These are phyloP conservation scores for Dryadula phaetusa DNA, from an alignment of 2,888 invertebrate species.

Conservation along the genomic window DNA sequence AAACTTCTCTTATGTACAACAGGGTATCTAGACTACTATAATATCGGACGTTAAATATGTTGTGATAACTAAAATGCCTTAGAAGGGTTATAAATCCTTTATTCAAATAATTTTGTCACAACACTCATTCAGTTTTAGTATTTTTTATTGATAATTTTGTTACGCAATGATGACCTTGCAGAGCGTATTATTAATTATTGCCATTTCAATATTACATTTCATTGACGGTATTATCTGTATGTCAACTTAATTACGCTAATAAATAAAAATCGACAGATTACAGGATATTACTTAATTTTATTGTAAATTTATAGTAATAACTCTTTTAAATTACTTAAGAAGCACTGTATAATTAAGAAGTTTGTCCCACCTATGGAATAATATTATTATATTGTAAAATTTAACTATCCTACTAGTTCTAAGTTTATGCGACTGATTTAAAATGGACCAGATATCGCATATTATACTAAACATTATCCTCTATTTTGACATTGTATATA, in stretches of 20 bases:
- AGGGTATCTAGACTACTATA: slow-evolving; percentile 14
- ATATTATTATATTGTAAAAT: slow-evolving; percentile 5
- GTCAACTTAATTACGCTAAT: slow-evolving; percentile 17
- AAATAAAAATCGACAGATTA: slow-evolving; percentile 8
- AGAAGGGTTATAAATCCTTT: not conserved
- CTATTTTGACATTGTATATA: slow-evolving; percentile 6
- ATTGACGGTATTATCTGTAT: slow-evolving; percentile 19
- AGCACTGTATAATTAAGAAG: slow-evolving; percentile 26
- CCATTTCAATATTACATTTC: slow-evolving; percentile 23
- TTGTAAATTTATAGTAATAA: slow-evolving; percentile 11
- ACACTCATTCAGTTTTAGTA: slow-evolving; percentile 21
- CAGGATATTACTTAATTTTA: slow-evolving; percentile 11
- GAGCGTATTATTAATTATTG: slow-evolving; percentile 17
- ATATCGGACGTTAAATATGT: slow-evolving; percentile 18
- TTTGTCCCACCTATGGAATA: slow-evolving; percentile 40
- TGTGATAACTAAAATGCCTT: slow-evolving; percentile 10
- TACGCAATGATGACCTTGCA: slow-evolving; percentile 18
- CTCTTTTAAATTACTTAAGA: not conserved
- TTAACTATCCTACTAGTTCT: slow-evolving; percentile 21
- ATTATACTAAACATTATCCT: not conserved
- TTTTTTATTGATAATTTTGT: slow-evolving; percentile 4
- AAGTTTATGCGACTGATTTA: slow-evolving; percentile 17
- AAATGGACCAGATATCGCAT: slow-evolving; percentile 29
- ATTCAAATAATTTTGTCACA: not conserved
- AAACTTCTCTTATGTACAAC: not conserved